Percentiles rank a stretch among this genome's conserved stretches.
Evolutionary conservation across 37 sponge, comb jelly and placozoan genomes (phyloP).

Genomic region (Ianthella basta): DNA sequence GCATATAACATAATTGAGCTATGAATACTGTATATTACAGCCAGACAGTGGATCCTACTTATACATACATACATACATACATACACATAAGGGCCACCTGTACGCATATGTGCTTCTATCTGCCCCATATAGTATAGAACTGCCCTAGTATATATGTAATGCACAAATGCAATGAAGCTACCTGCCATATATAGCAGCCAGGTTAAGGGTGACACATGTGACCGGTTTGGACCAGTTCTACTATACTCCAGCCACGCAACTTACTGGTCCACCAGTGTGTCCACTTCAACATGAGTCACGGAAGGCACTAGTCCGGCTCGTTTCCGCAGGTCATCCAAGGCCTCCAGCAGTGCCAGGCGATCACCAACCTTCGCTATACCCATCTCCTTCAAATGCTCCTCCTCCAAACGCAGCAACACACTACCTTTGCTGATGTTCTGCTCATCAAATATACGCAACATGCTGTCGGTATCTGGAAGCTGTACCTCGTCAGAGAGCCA

Average conservation of each 20-base stretch:
- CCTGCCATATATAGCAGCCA: not conserved
- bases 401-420: slow-evolving; percentile 51
- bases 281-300: slow-evolving; percentile 25
- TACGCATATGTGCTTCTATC: no score
- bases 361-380: slow-evolving; percentile 65
- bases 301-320: slow-evolving; percentile 38
- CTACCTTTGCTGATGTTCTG: slow-evolving; percentile 62
- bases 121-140: no score
- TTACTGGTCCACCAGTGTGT: slow-evolving; percentile 52
- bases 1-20: no score
- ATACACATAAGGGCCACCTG: no score
- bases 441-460: slow-evolving; percentile 17
- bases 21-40: no score
- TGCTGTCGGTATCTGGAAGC: not conserved
- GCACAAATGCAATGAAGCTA: no score
- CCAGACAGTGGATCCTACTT: no score
- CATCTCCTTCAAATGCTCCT: slow-evolving; percentile 79
- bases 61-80: no score
- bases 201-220: not conserved
- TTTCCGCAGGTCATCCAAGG: slow-evolving; percentile 54
- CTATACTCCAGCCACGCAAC: not conserved
- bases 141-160: no score
- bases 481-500: not conserved
- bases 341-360: slow-evolving; percentile 49
- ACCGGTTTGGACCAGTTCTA: not conserved